Conservation (phyloP, 2,797 vertebrate genomes). For the Sebastes reedi region DNA sequence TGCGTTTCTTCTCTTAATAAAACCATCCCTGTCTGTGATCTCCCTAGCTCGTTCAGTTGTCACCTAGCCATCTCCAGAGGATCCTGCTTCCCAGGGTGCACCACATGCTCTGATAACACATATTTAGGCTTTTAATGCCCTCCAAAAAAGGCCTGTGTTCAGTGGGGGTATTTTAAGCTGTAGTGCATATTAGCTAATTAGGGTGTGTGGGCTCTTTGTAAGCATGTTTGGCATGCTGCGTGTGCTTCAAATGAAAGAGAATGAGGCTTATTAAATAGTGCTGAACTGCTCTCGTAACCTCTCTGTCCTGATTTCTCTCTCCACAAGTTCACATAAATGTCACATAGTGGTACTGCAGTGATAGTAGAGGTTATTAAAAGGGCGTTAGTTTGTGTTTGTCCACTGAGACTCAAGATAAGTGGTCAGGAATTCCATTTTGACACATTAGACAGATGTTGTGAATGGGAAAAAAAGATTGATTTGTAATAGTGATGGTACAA, state of each 20-base stretch:
- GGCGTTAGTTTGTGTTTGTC: conserved; percentile 10
- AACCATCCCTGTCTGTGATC: conserved; percentile 71
- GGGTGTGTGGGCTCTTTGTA: conserved; percentile 70
- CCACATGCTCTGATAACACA: conserved; percentile 75
- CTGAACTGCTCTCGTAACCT: conserved; percentile 65
- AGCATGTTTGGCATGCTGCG: conserved; percentile 68
- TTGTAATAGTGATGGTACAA: not conserved
- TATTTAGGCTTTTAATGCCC: conserved; percentile 71
- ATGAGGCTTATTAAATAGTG: conserved; percentile 69
- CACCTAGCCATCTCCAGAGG: conserved; percentile 68
- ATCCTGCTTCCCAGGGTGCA: conserved; percentile 60
- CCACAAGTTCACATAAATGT: conserved; percentile 60
- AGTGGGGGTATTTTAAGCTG: conserved; percentile 72
- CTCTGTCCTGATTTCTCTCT: conserved; percentile 52
- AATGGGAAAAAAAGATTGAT: not conserved
- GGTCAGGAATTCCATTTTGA: not conserved
- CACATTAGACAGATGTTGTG: not conserved
- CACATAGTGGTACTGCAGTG: conserved; percentile 19
- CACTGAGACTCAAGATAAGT: not conserved
- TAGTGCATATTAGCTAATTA: conserved; percentile 76
- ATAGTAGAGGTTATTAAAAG: conserved; percentile 12
- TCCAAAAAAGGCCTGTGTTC: conserved; percentile 58
- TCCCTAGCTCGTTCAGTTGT: conserved; percentile 57
- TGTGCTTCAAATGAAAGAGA: conserved; percentile 71
- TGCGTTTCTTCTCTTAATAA: conserved; percentile 61